A percentile compares a stretch with the other conserved stretches of the same genome.
phyloP scores from a whole-genome alignment of 2,797 vertebrate genomes.

The Leptoclinus maculatus region DNA sequence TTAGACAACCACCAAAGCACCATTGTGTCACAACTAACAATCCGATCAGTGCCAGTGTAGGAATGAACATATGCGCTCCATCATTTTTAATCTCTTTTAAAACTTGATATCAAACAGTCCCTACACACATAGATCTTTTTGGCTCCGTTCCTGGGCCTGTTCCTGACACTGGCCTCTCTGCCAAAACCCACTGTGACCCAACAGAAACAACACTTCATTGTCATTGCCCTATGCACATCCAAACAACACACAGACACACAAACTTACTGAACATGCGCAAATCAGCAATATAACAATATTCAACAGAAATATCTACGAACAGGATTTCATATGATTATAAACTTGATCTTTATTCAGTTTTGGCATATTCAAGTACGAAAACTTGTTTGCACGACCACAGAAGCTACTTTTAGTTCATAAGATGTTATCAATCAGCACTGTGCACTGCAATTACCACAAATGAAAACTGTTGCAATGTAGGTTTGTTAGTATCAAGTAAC shows the following conservation, averaged over 20 bases:
- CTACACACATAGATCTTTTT: not conserved
- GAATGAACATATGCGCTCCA: not conserved
- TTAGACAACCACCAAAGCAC: not conserved
- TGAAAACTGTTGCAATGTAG: not conserved
- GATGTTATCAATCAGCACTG: not conserved
- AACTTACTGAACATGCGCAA: not conserved
- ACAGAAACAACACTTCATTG: conserved; percentile 16
- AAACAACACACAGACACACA: not conserved
- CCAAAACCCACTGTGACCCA: conserved; percentile 21
- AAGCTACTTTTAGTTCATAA: not conserved
- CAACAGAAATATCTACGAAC: not conserved
- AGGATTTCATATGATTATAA: not conserved
- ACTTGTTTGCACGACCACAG: not conserved
- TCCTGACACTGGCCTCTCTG: conserved; percentile 37
- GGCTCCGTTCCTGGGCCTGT: conserved; percentile 7
- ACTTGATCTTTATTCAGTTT: not conserved
- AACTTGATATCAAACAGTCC: not conserved
- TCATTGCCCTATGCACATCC: conserved; percentile 6
- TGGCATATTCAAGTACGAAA: not conserved
- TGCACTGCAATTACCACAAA: not conserved
- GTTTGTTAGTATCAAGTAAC: not conserved
- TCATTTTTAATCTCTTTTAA: not conserved
- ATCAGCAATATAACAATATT: not conserved
- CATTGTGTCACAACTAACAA: not conserved
- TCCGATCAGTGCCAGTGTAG: not conserved